Evolutionary conservation across 2,888 invertebrate species (phyloP), one percentile per base, ranked within the genome.

Genomic region (Acanthosepion pharaonis): DNA sequence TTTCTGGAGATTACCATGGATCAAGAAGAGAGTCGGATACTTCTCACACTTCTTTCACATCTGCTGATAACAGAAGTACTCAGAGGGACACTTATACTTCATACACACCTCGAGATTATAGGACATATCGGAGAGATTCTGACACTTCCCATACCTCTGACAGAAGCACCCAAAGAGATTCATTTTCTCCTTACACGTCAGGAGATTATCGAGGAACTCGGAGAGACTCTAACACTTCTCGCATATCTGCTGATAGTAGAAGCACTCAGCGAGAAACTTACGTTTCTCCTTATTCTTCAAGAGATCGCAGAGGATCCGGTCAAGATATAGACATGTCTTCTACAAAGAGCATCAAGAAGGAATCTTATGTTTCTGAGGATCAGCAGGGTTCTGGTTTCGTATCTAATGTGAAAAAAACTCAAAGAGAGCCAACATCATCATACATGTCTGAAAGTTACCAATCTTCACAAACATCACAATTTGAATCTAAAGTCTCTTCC

Each of bases 81-180:
- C 78, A 78, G n/a, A 20, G 5, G 78, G 78, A 78, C 78, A 78
- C 78, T 78, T 78, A 78, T n/a, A n/a, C n/a, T 78, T 78, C 78
- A n/a, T 78, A 78, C 78, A 78, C n/a, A 78, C 78, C 78, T 78
- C 78, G 78, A 78, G 78, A 78, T 78, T 78, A 78, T 78, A n/a
- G n/a, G n/a, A 78, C 78, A 78, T n/a, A 78, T 78, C 78, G 78
- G 15, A 78, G 78, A 78, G 78, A 78, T 11, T 78, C 78, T 9
- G 78, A 78, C n/a, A 11, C 78, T 78, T 78, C 78, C n/a, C 18
- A 78, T 18, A n/a, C n/a, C 15, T 78, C 78, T 5, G 78, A 78
- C 11, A 78, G n/a, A 33, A 78, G 78, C 18, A 78, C 78, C n/a
- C n/a, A n/a, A n/a, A 33, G n/a, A 78, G 78, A 78, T 4, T 33